These are phyloP conservation scores for Furcula furcula DNA, from an alignment of 2,888 invertebrate species.

Conservation along the genomic window DNA sequence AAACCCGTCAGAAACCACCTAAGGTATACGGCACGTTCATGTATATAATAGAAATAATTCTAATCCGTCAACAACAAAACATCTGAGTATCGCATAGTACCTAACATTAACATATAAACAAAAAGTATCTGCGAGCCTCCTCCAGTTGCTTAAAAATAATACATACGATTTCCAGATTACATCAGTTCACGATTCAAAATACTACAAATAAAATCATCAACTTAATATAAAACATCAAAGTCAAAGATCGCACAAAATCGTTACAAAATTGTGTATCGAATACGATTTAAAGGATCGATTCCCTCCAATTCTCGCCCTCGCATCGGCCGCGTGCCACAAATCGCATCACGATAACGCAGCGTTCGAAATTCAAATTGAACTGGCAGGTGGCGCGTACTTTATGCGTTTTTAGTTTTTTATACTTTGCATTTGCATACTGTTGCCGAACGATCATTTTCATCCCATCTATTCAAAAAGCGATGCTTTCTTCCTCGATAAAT, in stretches of 20 bases:
- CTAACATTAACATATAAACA: no score
- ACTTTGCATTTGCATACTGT: slow-evolving; percentile 30
- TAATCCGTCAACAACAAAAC: no score
- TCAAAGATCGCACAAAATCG: slow-evolving; percentile 42
- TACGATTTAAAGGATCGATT: slow-evolving; percentile 52
- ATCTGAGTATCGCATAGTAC: no score
- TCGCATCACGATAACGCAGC: slow-evolving; percentile 47
- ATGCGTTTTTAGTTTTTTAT: slow-evolving; percentile 33
- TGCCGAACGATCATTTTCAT: slow-evolving; percentile 17
- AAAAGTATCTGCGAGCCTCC: neutral
- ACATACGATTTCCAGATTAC: neutral
- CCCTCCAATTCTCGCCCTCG: slow-evolving; percentile 45
- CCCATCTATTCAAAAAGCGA: no score
- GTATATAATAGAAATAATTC: no score
- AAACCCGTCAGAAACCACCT: no score
- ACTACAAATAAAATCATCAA: neutral
- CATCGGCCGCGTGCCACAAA: slow-evolving; percentile 42
- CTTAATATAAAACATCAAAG: slow-evolving; percentile 36
- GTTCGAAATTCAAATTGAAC: slow-evolving; percentile 46
- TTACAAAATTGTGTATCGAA: slow-evolving; percentile 50
- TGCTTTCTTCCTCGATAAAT: no score
- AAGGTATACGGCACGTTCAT: no score
- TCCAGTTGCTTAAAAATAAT: no score
- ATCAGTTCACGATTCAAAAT: no score
- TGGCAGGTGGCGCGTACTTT: slow-evolving; percentile 38